Conservation (phyloP, 2,888 invertebrate genomes). For the Acanthococcus lagerstroemiae region DNA sequence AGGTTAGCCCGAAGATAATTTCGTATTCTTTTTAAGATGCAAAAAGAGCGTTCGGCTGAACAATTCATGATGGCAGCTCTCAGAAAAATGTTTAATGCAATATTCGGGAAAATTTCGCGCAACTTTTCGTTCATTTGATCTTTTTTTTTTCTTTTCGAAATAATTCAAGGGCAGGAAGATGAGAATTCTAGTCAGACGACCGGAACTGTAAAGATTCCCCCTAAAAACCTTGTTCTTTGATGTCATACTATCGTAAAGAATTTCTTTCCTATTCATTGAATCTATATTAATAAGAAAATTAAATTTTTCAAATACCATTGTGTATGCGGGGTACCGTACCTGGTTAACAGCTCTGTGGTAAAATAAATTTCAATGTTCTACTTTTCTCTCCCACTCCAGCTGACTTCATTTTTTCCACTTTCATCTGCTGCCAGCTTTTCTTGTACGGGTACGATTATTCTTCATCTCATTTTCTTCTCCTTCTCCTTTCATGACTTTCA, state of each 20-base stretch:
- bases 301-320: background rate
- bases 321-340: background rate
- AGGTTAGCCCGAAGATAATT: background rate
- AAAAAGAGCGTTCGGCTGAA: slow-evolving; percentile 23
- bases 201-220: background rate
- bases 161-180: background rate
- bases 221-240: background rate
- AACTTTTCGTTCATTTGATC: too few species aligned
- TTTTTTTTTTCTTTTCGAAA: background rate
- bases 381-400: background rate
- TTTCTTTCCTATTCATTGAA: background rate
- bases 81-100: background rate
- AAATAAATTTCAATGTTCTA: background rate
- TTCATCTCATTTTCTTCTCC: background rate
- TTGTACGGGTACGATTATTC: background rate
- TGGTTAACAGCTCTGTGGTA: background rate
- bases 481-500: background rate
- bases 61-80: background rate
- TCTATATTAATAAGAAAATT: background rate
- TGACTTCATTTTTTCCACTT: background rate
- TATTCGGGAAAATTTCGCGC: background rate
- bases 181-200: background rate
- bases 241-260: background rate
- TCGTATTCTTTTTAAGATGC: slow-evolving; percentile 21
- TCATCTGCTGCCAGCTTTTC: background rate